Base-by-base conservation (phyloP, 1,140 invertebrate genomes). In the Gerris buenoi region DNA sequence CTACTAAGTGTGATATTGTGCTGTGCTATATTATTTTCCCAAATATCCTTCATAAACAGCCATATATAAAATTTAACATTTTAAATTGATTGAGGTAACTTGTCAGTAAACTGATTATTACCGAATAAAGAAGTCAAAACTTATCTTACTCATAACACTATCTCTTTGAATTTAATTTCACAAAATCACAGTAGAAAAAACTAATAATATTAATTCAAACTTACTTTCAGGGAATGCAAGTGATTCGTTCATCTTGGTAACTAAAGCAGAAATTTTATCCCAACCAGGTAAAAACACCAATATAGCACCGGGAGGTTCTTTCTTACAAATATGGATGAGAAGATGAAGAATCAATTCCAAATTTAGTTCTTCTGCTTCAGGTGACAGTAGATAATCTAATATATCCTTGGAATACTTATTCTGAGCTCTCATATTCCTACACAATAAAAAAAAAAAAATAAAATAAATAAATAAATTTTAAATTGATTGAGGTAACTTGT, bases 201-300 rank as follows among this genome's bases (percentile, higher is more conserved):
- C n/a, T n/a, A n/a, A n/a, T n/a, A n/a, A n/a, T n/a, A n/a, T n/a
- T n/a, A n/a, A n/a, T n/a, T n/a, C n/a, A n/a, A n/a, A 46, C 33
- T 46, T 46, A 46, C 33, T 46, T 10, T 18, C 18, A 46, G 33
- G 33, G 33, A 46, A 46, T 18, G 18, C 18, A 46, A 5, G 33
- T 5, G 5, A 76, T 59, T 76, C 73, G 13, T 79, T 71, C 67
- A 87, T 76, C 5, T 80, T 70, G 65, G 70, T 81, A 68, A 82
- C 72, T 1, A 91, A 71, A 13, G 82, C 80, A 0, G 83, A 82
- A 68, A 91, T 91, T 65, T 88, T 83, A 5, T 81, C 79, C 73
- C 86, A 86, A 5, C 93, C 93, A 18, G 93, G 88, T 46, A 96
- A 75, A 79, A 97, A 96, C 33, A 96, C 83, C 29, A 97, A 81